phyloP scores from a whole-genome alignment of 2,113 vertebrate species.

The Cardinalis cardinalis region DNA sequence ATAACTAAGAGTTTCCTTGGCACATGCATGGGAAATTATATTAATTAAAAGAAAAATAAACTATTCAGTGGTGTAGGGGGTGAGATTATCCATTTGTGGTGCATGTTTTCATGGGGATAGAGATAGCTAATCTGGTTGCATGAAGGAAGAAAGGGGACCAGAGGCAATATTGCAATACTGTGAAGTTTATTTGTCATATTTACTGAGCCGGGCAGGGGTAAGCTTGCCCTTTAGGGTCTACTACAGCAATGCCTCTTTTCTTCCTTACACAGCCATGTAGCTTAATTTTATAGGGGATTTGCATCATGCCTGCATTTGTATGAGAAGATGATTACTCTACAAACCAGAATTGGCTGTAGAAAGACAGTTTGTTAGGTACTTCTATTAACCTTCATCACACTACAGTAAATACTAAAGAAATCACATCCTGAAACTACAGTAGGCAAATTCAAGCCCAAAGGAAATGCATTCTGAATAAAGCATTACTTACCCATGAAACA shows the following conservation, averaged over 20 bases:
- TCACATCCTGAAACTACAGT: not conserved
- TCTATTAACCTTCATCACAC: slow-evolving; percentile 21
- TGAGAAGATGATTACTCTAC: not conserved
- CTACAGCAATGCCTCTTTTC: not conserved
- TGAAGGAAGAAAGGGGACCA: not conserved
- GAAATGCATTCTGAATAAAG: not conserved
- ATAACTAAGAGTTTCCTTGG: not conserved
- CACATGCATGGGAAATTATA: not conserved
- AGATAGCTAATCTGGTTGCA: not conserved
- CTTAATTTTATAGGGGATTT: slow-evolving; percentile 15
- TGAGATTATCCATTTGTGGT: not conserved
- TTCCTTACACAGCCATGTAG: not conserved
- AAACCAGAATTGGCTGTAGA: not conserved
- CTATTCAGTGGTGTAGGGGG: not conserved
- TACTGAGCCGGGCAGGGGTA: not conserved
- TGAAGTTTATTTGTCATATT: not conserved
- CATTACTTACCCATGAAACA: not conserved
- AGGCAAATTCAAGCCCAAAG: not conserved
- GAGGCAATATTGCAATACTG: not conserved
- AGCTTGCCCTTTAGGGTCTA: not conserved
- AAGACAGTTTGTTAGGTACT: not conserved
- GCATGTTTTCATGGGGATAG: not conserved
- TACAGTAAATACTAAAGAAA: not conserved
- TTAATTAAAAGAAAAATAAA: not conserved
- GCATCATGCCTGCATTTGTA: not conserved